phyloP scores from a whole-genome alignment of 2,888 invertebrate species.

The Crepidodera aurea region DNA sequence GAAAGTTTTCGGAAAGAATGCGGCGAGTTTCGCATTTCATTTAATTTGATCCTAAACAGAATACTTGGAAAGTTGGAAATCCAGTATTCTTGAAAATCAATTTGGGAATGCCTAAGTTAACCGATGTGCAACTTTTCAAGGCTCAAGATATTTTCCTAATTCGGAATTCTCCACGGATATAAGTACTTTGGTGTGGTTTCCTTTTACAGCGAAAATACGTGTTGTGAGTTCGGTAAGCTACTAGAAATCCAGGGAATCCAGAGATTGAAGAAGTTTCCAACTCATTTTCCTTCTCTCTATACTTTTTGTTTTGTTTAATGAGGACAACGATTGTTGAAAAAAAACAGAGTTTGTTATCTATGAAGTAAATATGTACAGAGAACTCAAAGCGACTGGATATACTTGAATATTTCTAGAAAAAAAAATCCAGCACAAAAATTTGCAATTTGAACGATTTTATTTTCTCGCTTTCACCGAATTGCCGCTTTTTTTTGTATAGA shows the following conservation, averaged over 20 bases:
- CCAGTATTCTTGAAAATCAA: slow-evolving; percentile 33
- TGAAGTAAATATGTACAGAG: too few relatives aligned
- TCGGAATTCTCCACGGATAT: slow-evolving; percentile 27
- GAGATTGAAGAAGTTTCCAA: slow-evolving; percentile 21
- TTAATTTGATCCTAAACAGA: slow-evolving; percentile 34
- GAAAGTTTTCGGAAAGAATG: slow-evolving; percentile 25
- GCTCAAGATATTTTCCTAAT: slow-evolving; percentile 32
- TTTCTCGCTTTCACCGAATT: too few relatives aligned
- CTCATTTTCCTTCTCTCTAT: too few relatives aligned
- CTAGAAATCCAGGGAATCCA: too few relatives aligned
- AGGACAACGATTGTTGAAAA: too few relatives aligned
- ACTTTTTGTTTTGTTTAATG: too few relatives aligned
- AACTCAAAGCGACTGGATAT: too few relatives aligned
- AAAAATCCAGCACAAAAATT: too few relatives aligned
- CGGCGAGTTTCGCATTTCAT: slow-evolving; percentile 29
- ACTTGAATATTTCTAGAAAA: too few relatives aligned
- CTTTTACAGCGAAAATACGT: slow-evolving; percentile 21
- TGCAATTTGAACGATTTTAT: too few relatives aligned
- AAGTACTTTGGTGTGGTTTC: slow-evolving; percentile 30
- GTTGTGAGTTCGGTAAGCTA: slow-evolving; percentile 24
- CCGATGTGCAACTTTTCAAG: slow-evolving; percentile 27
- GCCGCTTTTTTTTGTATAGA: too few relatives aligned
- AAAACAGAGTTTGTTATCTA: too few relatives aligned
- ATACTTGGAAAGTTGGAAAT: slow-evolving; percentile 34
- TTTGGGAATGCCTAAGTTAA: slow-evolving; percentile 30